Evolutionary conservation across 2,888 invertebrate species (phyloP), one percentile per base, ranked within the genome.

Genomic region (Drepana falcataria): DNA sequence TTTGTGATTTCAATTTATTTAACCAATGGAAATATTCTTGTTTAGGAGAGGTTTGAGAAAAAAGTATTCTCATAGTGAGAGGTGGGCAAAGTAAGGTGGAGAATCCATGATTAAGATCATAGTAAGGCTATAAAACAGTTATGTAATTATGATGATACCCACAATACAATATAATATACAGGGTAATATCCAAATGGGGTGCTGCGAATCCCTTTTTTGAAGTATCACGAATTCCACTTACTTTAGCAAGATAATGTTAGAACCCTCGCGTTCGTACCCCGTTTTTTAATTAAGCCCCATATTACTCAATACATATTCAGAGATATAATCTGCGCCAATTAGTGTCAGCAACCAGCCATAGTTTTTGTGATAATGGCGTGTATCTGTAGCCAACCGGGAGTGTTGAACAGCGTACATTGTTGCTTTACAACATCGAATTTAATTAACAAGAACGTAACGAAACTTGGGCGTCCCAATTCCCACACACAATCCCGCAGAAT

Each of bases 401-500:
- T 58, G 55, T 59, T 63, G 53, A 51, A 57, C 55, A 53, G 44
- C 48, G 55, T 51, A 63, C 59, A 60, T 56, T 65, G 63, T 59
- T 53, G 51, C 60, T 68, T 70, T 69, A 73, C 65, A 68, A 59
- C 64, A 66, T 59, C 64, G 65, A 71, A 76, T 78, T 79, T 81
- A 81, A 83, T 81, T 81, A 82, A 78, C 77, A 78, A 73, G 69
- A 69, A 71, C 66, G 70, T 68, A 73, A 73, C 72, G 66, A 77
- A 77, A 75, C 71, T 66, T 59, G 59, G 63, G 63, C 71, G 77
- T 77, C 80, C 79, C 83, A 80, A 83, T 85, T 84, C 79, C 78
- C 81, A 78, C 76, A 78, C 71, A 81, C 77, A 78, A 83, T 77
- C 78, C 71, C 77, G 64, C 75, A 68, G 74, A 74, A 76, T 79